These are phyloP conservation scores for Peromyscus attwateri DNA, from an alignment of 2,797 vertebrate genomes.

Conservation along the genomic window DNA sequence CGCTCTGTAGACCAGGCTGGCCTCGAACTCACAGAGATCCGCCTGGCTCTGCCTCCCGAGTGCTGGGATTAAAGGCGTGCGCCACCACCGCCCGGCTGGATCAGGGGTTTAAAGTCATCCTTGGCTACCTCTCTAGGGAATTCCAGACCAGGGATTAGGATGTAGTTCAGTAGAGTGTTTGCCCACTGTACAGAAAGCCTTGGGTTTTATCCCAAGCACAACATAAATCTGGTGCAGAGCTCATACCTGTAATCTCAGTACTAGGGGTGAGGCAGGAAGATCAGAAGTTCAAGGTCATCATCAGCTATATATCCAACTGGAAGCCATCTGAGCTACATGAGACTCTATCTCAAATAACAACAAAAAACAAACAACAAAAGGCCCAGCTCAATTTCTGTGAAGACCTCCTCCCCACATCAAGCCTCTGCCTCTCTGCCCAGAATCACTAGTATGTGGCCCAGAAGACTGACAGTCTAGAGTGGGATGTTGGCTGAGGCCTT, in stretches of 20 bases:
- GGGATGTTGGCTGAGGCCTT: not conserved
- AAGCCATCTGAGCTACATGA: not conserved
- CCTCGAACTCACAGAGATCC: no score
- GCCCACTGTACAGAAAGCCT: not conserved
- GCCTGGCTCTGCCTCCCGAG: no score
- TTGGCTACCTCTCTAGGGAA: not conserved
- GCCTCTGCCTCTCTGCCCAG: not conserved
- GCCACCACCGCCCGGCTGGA: no score
- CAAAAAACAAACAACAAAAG: not conserved
- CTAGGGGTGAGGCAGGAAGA: not conserved
- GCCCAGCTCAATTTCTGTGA: not conserved
- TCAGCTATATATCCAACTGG: not conserved
- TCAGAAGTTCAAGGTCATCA: not conserved
- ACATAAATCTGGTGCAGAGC: not conserved
- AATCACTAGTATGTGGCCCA: not conserved
- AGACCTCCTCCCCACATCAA: not conserved
- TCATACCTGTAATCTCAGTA: no score
- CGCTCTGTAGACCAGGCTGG: no score
- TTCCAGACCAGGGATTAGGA: not conserved
- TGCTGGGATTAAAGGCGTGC: no score
- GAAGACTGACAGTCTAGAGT: not conserved
- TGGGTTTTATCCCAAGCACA: not conserved
- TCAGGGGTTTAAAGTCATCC: not conserved
- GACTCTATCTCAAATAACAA: not conserved
- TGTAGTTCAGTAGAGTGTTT: not conserved